Base-by-base conservation (phyloP, 2,113 vertebrate species). In the Rhineura floridana region DNA sequence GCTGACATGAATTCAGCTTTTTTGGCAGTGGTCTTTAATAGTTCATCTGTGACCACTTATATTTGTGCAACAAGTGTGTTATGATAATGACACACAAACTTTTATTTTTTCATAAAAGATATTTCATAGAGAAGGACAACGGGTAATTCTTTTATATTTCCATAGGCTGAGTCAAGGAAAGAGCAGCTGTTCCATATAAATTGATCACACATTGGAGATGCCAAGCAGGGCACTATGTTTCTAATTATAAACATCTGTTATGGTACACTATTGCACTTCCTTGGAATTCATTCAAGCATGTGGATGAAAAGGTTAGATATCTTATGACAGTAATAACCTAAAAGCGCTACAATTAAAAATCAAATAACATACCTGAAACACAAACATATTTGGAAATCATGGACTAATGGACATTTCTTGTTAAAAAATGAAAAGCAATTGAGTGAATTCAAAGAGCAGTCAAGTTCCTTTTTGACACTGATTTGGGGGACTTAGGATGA, bases 181-280 rank as follows among this genome's bases (percentile, higher is more conserved):
- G 39, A 89, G 69, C 42, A 87, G 50, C 72, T 30, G 75, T 76
- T 55, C 28, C 21, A 76, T 19, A 86, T 30, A 42, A 52, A 79
- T 48, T 73, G 84, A 81, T 69, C 62, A 15, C 17, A 6, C 78
- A 46, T 5, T 85, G 46, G 50, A 87, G 75, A 63, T 28, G 46
- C 92, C 77, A 3, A 81, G 79, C 0, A 83, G 4, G 50, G 88
- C 28, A 75, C 0, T 15, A 87, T 36, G 12, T 75, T 90, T 90
- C 67, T 88, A 92, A 89, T 90, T 63, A 87, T n/a, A 67, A 25
- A 9, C 7, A 83, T 75, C 73, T 86, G 39, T 33, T 91, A 28
- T 77, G 63, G 73, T 79, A 15, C 13, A 10, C 8, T 0, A 0
- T 44, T 79, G 83, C 10, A 39, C 2, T 69, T 85, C 33, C 17